Conservation (phyloP, 2,113 vertebrate genomes). For the Tetrao urogallus region DNA sequence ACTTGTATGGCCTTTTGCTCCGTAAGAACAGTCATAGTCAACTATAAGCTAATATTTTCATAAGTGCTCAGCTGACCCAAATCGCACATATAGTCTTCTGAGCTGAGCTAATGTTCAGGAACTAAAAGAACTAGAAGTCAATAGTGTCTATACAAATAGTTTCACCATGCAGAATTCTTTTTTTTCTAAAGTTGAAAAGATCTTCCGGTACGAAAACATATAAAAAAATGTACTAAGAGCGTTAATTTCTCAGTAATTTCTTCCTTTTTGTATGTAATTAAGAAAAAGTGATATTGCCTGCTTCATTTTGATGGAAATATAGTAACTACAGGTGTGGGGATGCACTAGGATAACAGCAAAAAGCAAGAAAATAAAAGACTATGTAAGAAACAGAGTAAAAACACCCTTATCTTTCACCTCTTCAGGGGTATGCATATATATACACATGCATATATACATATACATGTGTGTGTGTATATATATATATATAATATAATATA, state of each 20-base stretch:
- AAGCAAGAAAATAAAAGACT: not conserved
- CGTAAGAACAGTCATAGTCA: not conserved
- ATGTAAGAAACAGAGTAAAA: not conserved
- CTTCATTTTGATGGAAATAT: not conserved
- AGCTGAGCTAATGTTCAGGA: not conserved
- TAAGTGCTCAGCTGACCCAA: not conserved
- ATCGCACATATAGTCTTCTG: not conserved
- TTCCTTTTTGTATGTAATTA: not conserved
- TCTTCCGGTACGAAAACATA: not conserved
- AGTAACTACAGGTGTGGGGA: not conserved
- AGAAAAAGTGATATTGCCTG: not conserved
- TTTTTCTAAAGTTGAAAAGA: not conserved
- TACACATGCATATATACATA: not conserved
- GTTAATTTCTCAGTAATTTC: not conserved
- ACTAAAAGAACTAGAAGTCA: not conserved
- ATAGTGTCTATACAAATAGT: accelerated
- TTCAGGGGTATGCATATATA: not conserved
- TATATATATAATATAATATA: no score
- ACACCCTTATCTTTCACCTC: not conserved
- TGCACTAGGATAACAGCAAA: not conserved
- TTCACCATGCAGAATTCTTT: not conserved
- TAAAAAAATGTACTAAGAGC: not conserved
- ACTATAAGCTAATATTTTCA: not conserved
- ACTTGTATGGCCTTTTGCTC: not conserved
- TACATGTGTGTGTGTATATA: no score